These are phyloP conservation scores for Drosophila nigricruria DNA, from an alignment of 2,888 invertebrate genomes.

Conservation along the genomic window DNA sequence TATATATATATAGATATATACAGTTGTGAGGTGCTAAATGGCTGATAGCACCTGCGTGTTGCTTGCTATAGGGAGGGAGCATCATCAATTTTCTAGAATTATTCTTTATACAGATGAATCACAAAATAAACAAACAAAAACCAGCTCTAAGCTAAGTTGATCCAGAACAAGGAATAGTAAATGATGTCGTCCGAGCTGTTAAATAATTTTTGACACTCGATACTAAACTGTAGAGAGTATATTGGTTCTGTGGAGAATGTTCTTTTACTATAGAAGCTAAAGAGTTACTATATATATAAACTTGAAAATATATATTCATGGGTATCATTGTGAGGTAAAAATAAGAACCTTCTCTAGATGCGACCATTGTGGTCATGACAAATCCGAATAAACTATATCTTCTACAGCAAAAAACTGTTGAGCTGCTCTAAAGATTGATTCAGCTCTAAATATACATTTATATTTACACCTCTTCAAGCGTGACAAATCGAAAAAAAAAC, in stretches of 20 bases:
- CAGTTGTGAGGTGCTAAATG: conserved; percentile 45
- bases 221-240: neutral
- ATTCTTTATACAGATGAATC: conserved; percentile 29
- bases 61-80: neutral
- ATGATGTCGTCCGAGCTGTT: neutral
- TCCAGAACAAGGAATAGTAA: neutral
- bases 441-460: neutral
- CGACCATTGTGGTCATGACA: neutral
- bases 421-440: neutral
- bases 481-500: neutral
- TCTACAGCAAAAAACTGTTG: neutral
- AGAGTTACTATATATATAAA: too few species aligned
- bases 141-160: conserved; percentile 13
- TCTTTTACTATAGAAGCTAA: too few species aligned
- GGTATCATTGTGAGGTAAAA: too few species aligned
- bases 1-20: neutral
- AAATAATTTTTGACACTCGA: neutral
- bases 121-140: conserved; percentile 32
- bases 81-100: conserved; percentile 10
- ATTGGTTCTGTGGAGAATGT: neutral
- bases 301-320: too few species aligned
- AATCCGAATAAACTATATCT: neutral
- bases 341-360: too few species aligned
- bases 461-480: neutral
- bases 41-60: conserved; percentile 13